These are phyloP conservation scores for Drosophila histrio DNA, from an alignment of 2,888 invertebrate species.

Conservation along the genomic window DNA sequence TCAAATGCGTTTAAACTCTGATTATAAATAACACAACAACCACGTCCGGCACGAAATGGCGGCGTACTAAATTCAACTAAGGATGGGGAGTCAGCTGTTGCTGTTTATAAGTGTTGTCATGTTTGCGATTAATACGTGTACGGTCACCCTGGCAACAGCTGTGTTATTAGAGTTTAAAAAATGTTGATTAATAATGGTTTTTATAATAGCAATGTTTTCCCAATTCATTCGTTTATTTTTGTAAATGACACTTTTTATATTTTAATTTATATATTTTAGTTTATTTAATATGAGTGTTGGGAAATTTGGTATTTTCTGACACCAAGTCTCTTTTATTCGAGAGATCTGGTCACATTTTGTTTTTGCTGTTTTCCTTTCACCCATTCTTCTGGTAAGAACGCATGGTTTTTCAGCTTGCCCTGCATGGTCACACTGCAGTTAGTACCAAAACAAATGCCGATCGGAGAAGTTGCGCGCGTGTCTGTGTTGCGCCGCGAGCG, in stretches of 20 bases:
- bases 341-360: constrained; percentile 4
- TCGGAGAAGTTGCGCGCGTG: constrained; percentile 52
- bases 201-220: background rate
- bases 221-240: background rate
- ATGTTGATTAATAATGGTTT: no score
- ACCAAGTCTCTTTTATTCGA: background rate
- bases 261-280: background rate
- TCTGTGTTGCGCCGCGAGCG: constrained; percentile 59
- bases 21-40: constrained; percentile 5
- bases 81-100: constrained; percentile 39
- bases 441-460: constrained; percentile 67
- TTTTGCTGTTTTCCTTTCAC: constrained; percentile 25
- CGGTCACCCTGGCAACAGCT: constrained; percentile 30
- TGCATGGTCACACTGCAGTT: constrained; percentile 48
- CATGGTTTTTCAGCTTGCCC: constrained; percentile 14
- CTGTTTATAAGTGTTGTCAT: constrained; percentile 18
- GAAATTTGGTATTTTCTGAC: background rate
- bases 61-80: constrained; percentile 61
- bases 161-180: no score
- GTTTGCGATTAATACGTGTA: background rate
- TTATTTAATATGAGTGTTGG: background rate
- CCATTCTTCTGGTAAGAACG: constrained; percentile 14
- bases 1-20: constrained; percentile 8
- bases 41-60: constrained; percentile 58
- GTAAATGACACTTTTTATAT: background rate